A percentile compares a stretch with the other conserved stretches of the same genome.
Evolutionary conservation across 2,888 invertebrate genomes (phyloP).

Genomic region (Amphipyra tragopoginis): DNA sequence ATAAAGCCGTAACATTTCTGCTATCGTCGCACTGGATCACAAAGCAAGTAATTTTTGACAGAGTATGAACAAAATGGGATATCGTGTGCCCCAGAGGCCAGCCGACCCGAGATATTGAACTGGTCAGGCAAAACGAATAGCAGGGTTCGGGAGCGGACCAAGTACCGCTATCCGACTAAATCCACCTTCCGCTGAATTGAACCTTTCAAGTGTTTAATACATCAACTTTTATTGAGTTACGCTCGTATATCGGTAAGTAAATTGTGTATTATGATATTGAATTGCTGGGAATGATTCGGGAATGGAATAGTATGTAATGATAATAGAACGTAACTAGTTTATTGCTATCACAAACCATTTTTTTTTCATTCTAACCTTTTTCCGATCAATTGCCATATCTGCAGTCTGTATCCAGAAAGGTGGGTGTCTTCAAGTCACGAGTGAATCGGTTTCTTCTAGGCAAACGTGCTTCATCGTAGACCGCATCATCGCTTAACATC

Average conservation of each 20-base stretch:
- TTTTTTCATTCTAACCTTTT: too few relatives aligned
- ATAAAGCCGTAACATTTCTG: constrained; percentile 78
- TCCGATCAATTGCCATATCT: too few relatives aligned
- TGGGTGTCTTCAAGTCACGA: too few relatives aligned
- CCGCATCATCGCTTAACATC: too few relatives aligned
- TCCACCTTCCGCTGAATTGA: constrained; percentile 60
- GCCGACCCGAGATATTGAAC: constrained; percentile 78
- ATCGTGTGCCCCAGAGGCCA: constrained; percentile 73
- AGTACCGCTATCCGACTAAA: constrained; percentile 61
- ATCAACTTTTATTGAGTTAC: constrained; percentile 44
- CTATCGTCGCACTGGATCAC: constrained; percentile 72
- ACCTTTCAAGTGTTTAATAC: constrained; percentile 50
- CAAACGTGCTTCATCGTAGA: too few relatives aligned
- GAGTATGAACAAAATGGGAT: constrained; percentile 78
- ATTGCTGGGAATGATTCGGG: constrained; percentile 21
- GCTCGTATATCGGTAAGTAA: constrained; percentile 43
- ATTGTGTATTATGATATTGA: constrained; percentile 50
- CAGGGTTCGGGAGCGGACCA: constrained; percentile 60
- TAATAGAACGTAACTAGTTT: not conserved
- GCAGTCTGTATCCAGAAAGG: too few relatives aligned
- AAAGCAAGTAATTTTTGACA: constrained; percentile 80
- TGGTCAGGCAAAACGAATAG: constrained; percentile 71
- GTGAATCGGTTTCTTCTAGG: too few relatives aligned
- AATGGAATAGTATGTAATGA: constrained; percentile 14
- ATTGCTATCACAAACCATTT: too few relatives aligned